phyloP scores from a whole-genome alignment of 2,797 vertebrate genomes.

The Capromys pilorides region DNA sequence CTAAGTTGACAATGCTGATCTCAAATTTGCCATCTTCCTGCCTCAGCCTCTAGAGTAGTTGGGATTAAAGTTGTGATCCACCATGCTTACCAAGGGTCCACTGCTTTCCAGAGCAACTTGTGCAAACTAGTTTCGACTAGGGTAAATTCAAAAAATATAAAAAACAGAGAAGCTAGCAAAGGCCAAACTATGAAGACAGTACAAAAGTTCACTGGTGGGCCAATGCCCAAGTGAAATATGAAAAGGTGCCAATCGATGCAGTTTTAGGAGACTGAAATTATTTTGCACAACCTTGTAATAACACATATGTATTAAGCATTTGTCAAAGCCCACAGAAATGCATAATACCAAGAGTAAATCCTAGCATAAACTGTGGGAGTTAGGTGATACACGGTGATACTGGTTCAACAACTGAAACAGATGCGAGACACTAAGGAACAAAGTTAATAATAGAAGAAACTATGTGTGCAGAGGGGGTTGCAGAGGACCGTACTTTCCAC shows the following conservation, averaged over 20 bases:
- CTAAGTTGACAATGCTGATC: not conserved
- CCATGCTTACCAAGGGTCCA: not conserved
- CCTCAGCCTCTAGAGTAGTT: not conserved
- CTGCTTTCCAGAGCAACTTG: not conserved
- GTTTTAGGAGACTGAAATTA: not conserved
- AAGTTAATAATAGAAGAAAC: not conserved
- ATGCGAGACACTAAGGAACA: not conserved
- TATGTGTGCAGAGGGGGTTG: too few species aligned
- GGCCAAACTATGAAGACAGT: not conserved
- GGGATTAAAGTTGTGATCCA: not conserved
- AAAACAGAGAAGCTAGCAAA: not conserved
- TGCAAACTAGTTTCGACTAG: not conserved
- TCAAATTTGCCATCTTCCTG: not conserved
- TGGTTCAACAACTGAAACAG: not conserved
- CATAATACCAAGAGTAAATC: not conserved
- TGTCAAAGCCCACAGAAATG: not conserved
- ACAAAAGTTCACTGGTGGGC: too few species aligned
- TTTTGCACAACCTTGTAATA: not conserved
- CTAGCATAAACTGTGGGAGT: not conserved
- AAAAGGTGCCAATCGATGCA: not conserved
- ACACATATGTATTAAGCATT: not conserved
- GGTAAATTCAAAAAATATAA: not conserved
- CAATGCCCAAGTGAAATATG: too few species aligned
- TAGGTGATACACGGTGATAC: not conserved
- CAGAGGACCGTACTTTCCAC: not conserved